Evolutionary conservation across 2,888 invertebrate species (phyloP).

Genomic region (Nematopogon swammerdamellus): DNA sequence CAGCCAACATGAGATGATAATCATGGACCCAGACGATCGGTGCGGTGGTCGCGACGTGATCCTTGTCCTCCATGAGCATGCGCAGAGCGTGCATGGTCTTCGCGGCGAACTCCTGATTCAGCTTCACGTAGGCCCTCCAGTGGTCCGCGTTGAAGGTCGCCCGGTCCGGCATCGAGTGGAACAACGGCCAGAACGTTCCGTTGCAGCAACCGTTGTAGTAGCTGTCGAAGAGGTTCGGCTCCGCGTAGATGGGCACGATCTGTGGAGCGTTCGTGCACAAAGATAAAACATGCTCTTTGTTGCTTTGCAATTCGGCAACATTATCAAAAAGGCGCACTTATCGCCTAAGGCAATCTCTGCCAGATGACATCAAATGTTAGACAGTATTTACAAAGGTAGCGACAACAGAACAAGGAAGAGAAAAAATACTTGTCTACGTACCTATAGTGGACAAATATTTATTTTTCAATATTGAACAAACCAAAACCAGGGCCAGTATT

Average conservation of each 20-base stretch:
- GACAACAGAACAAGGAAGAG: too few species aligned
- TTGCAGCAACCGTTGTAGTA: conserved; percentile 94
- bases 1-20: conserved; percentile 90
- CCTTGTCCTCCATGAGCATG: conserved; percentile 49
- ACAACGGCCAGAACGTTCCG: conserved; percentile 89
- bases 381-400: too few species aligned
- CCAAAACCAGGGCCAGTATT: too few species aligned
- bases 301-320: too few species aligned
- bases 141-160: conserved; percentile 79
- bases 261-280: too few species aligned
- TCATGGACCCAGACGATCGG: conserved; percentile 94
- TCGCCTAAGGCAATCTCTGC: too few species aligned
- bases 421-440: too few species aligned
- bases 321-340: too few species aligned
- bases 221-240: conserved; percentile 73
- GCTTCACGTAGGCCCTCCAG: conserved; percentile 77
- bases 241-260: conserved; percentile 79
- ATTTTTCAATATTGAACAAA: too few species aligned
- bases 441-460: too few species aligned
- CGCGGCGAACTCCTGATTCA: conserved; percentile 80
- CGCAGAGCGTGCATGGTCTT: conserved; percentile 69
- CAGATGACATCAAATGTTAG: too few species aligned
- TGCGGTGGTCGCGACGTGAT: conserved; percentile 34
- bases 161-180: conserved; percentile 89
- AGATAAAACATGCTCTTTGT: too few species aligned